Evolutionary conservation across 2,888 invertebrate species (phyloP).

Genomic region (Plagiodera versicolora): DNA sequence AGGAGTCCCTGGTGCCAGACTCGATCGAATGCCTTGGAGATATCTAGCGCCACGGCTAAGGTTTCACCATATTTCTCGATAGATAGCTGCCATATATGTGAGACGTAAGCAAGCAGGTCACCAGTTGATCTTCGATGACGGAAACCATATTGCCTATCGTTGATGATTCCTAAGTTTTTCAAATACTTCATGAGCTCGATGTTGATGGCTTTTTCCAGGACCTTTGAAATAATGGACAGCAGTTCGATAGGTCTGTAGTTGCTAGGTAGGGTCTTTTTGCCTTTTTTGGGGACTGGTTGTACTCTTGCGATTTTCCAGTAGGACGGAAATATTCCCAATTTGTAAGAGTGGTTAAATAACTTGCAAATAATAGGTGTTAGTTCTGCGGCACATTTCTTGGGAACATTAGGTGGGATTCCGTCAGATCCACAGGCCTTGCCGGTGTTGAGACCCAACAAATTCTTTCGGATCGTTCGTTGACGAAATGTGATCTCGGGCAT

Average conservation of each 20-base stretch:
- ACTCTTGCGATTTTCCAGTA: background rate
- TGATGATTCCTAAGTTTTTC: background rate
- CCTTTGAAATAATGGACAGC: background rate
- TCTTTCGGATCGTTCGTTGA: background rate
- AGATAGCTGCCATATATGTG: background rate
- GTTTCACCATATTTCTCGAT: background rate
- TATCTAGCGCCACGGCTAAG: background rate
- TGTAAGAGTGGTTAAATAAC: background rate
- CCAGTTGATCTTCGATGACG: conserved; percentile 3
- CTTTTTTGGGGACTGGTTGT: background rate
- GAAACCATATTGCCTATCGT: conserved; percentile 4
- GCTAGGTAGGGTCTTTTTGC: background rate
- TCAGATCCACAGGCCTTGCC: background rate
- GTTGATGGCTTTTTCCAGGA: background rate
- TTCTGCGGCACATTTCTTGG: conserved; percentile 2
- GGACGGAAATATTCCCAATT: background rate
- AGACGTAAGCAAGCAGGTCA: background rate
- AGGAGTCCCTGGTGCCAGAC: too few relatives aligned
- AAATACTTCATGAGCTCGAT: conserved; percentile 1
- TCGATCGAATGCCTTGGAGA: background rate
- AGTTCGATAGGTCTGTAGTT: conserved; percentile 2
- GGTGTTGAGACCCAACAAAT: background rate
- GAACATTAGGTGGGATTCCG: background rate
- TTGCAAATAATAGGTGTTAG: background rate
- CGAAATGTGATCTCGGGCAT: background rate